Evolutionary conservation across 2,888 invertebrate species (phyloP).

Genomic region (Cenopis cana): DNA sequence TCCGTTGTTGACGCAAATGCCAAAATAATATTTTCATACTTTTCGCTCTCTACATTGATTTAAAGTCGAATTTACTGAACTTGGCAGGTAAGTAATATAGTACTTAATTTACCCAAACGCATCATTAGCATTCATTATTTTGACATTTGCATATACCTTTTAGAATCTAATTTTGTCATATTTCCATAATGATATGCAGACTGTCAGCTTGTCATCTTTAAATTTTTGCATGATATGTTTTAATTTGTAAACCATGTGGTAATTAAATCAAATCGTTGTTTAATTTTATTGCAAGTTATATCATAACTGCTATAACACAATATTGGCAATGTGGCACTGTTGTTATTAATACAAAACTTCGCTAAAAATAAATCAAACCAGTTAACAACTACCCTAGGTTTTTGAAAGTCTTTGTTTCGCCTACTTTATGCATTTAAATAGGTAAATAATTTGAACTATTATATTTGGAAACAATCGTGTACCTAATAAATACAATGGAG

Average conservation of each 20-base stretch:
- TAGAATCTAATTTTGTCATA: constrained; percentile 51
- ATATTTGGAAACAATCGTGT: constrained; percentile 41
- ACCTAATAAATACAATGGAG: constrained; percentile 60
- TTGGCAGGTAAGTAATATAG: neutral
- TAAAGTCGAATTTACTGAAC: neutral
- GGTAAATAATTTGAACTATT: constrained; percentile 44
- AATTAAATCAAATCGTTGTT: constrained; percentile 16
- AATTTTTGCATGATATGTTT: constrained; percentile 81
- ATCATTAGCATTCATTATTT: neutral
- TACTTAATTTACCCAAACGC: neutral
- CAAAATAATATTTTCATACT: constrained; percentile 8
- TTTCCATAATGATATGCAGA: constrained; percentile 75
- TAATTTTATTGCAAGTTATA: constrained; percentile 15
- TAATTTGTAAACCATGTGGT: constrained; percentile 28
- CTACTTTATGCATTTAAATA: constrained; percentile 42
- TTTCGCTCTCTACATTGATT: neutral
- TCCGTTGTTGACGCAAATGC: constrained; percentile 26
- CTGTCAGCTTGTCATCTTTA: constrained; percentile 63
- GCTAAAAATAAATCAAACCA: constrained; percentile 37
- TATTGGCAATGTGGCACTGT: constrained; percentile 28
- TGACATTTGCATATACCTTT: constrained; percentile 34
- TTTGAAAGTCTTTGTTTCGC: constrained; percentile 33
- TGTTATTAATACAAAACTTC: constrained; percentile 32
- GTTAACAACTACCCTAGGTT: constrained; percentile 34
- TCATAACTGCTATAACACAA: constrained; percentile 11